Conservation (phyloP, 2,113 vertebrate genomes). For the Gadus chalcogrammus region DNA sequence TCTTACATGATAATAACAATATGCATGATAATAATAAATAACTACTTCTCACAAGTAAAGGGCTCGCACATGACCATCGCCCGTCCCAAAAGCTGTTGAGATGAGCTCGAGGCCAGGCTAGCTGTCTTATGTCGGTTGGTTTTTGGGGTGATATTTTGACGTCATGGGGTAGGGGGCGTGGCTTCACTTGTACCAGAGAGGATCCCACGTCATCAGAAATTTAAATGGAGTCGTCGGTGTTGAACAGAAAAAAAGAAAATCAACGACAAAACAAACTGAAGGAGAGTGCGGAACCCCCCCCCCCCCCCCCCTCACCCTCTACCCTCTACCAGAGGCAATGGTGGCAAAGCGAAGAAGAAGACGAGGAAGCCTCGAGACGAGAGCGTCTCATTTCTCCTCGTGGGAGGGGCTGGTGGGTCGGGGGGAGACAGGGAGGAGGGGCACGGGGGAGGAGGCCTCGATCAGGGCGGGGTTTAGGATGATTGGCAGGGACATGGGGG, state of each 20-base stretch:
- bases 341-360: neutral
- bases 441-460: constrained; percentile 94
- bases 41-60: too few species aligned
- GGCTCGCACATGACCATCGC: too few species aligned
- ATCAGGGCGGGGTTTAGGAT: constrained; percentile 98
- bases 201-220: too few species aligned
- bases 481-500: constrained; percentile 96
- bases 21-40: too few species aligned
- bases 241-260: neutral
- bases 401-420: constrained; percentile 76
- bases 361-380: neutral
- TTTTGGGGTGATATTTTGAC: too few species aligned
- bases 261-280: neutral
- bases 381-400: constrained; percentile 77
- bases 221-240: too few species aligned
- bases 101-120: too few species aligned
- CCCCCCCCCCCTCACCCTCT: neutral
- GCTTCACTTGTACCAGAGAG: too few species aligned
- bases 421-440: constrained; percentile 78
- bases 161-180: too few species aligned
- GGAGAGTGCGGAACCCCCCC: neutral
- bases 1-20: too few species aligned
- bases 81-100: too few species aligned
- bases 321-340: neutral
- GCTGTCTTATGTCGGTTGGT: too few species aligned